Conservation (phyloP, 1,140 invertebrate genomes). For the Sarcophaga peregrina region DNA sequence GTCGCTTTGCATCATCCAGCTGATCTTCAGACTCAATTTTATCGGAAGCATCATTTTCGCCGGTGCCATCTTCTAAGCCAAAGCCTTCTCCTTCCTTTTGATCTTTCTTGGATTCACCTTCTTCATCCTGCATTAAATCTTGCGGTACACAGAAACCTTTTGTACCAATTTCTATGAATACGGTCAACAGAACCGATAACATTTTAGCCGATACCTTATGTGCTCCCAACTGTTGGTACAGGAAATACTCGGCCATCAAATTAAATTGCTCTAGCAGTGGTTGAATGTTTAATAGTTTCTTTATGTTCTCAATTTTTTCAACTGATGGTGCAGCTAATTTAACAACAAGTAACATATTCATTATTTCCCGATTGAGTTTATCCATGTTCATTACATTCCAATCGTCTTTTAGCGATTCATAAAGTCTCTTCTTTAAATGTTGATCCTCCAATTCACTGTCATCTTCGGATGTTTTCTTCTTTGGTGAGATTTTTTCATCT, state of each 20-base stretch:
- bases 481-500: not conserved
- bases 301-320: slow-evolving; percentile 53
- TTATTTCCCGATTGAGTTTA: slow-evolving; percentile 66
- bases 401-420: slow-evolving; percentile 72
- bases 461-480: not conserved
- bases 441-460: slow-evolving; percentile 66
- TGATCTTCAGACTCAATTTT: slow-evolving; percentile 82
- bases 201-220: slow-evolving; percentile 86
- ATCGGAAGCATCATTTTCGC: slow-evolving; percentile 95
- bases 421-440: slow-evolving; percentile 73
- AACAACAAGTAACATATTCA: slow-evolving; percentile 57
- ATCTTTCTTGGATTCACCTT: slow-evolving; percentile 70
- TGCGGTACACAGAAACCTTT: slow-evolving; percentile 96
- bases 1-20: slow-evolving; percentile 86
- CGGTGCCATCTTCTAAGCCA: slow-evolving; percentile 93
- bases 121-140: slow-evolving; percentile 78
- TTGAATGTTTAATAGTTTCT: slow-evolving; percentile 65
- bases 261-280: slow-evolving; percentile 85
- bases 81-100: slow-evolving; percentile 75
- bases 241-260: slow-evolving; percentile 80
- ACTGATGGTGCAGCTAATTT: slow-evolving; percentile 49
- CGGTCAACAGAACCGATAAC: slow-evolving; percentile 81
- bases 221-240: slow-evolving; percentile 79
- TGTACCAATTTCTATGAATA: slow-evolving; percentile 85
- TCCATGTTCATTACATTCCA: slow-evolving; percentile 70